Evolutionary conservation across 2,888 invertebrate genomes (phyloP), one percentile per base, ranked within the genome.

Genomic region (Cerceris ruficornis): DNA sequence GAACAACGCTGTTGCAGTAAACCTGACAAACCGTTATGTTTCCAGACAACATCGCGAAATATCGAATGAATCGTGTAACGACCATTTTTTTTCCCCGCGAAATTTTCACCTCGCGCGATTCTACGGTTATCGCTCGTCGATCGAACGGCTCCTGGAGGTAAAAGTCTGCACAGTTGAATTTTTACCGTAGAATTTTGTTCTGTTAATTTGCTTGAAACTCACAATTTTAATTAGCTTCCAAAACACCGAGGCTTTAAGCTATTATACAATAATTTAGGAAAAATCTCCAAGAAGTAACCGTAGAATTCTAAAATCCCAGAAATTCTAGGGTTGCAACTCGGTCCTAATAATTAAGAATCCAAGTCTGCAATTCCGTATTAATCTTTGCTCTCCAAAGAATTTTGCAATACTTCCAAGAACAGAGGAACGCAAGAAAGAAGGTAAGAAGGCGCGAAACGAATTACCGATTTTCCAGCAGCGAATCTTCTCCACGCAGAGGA

Each of bases 31-130:
- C 60, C 60, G 60, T 61, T 61, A 52, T 65, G 41, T 54, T 49
- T 41, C 41, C 0, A 57, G 66, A 67, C 58, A 67, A 67, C 66
- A 67, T 58, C 66, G 66, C 8, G 46, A 57, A 67, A 58, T 49
- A 58, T 67, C 72, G 62, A 75, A 39, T 28, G 72, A 62, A 14
- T 57, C 13, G 15, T 41, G 41, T 46, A 7, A 39, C 46, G 52
- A 13, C 59, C 43, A 50, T 1, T 50, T 50, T n/a, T 50, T n/a
- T 50, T n/a, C n/a, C 50, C 50, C 2, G n/a, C n/a, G n/a, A 2
- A 46, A 46, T 46, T 46, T 11, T 46, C 46, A 46, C 6, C 8
- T 8, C 11, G 46, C 46, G 50, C 50, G 1, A n/a, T 50, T 50
- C n/a, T 7, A 50, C 50, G 50, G n/a, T 28, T 28, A 28, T 28